Base-by-base conservation (phyloP, 1,140 invertebrate genomes). In the Ladona fulva region DNA sequence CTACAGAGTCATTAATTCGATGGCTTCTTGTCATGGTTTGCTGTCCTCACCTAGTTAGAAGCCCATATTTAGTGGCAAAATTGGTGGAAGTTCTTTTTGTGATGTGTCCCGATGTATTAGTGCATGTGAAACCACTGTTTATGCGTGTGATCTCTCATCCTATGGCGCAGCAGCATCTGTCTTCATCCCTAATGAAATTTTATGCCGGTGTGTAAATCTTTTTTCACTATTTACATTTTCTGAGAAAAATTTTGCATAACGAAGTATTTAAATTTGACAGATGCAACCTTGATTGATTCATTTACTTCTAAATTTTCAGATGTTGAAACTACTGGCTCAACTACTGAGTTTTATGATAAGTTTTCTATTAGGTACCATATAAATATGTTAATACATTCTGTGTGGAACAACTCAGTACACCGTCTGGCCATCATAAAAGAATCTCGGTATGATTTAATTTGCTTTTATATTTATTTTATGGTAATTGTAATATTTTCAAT, bases 331-430 rank as follows among this genome's bases (percentile, higher is more conserved):
- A 99, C 97, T 14, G 97, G 97, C 24, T 95, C 97, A 76, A 96
- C 93, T 84, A 97, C 94, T 66, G 97, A 99, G 85, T 99, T 99
- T 86, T 99, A 99, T 83, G 97, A 99, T 86, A 99, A 99, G 87
- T 99, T 99, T 85, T 96, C 96, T 14, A 99, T 99, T 83, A 91
- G 96, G 79, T 98, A 98, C 87, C 95, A 98, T 83, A 98, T 99
- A 83, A 98, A 96, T 85, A 91, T 98, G 82, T 97, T 99, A 82
- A 90, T 99, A 75, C 97, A 98, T 85, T 90, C 92, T 19, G 92
- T 94, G 90, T 94, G 92, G 92, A 91, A 92, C 29, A 90, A 91
- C 81, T 85, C 87, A n/a, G 82, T 89, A 1, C 90, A 91, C 80
- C 86, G 89, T 73, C 86, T 91, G 81, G 90, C 92, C 3, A 90